A percentile compares a stretch with the other conserved stretches of the same genome.
Conservation (phyloP, 2,113 vertebrate genomes). For the Prietella phreatophila region DNA sequence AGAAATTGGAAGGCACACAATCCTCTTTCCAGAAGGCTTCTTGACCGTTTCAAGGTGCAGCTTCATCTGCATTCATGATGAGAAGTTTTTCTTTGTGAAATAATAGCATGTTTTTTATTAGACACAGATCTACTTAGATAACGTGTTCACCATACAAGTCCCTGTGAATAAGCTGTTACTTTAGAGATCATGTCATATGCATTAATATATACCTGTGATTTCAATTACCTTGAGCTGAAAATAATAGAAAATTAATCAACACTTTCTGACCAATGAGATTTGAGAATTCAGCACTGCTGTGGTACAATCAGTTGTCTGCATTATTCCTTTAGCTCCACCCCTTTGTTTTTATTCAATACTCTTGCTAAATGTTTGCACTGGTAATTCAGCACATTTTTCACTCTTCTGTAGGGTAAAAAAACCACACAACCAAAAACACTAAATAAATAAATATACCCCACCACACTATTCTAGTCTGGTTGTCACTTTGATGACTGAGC, state of each 20-base stretch:
- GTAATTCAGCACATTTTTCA: background rate
- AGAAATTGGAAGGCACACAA: background rate
- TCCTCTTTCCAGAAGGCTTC: background rate
- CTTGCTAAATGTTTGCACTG: background rate
- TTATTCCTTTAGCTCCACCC: background rate
- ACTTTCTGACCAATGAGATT: background rate
- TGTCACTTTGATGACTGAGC: constrained; percentile 8
- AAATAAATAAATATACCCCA: too few relatives aligned
- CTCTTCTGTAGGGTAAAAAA: background rate
- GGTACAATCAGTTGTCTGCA: background rate
- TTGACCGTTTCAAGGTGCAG: background rate
- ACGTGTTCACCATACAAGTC: background rate
- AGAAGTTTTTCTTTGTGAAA: background rate
- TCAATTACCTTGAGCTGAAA: background rate
- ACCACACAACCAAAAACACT: background rate
- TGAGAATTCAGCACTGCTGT: background rate
- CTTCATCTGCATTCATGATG: background rate
- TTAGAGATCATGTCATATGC: too few relatives aligned
- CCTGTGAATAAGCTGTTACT: background rate
- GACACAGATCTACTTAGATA: background rate
- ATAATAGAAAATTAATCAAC: background rate
- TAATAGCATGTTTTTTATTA: background rate
- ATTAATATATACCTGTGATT: background rate
- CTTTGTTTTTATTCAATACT: background rate
- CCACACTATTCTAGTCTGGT: background rate